These are phyloP conservation scores for Otolemur garnettii DNA, from an alignment of 2,113 vertebrate species.

Conservation along the genomic window DNA sequence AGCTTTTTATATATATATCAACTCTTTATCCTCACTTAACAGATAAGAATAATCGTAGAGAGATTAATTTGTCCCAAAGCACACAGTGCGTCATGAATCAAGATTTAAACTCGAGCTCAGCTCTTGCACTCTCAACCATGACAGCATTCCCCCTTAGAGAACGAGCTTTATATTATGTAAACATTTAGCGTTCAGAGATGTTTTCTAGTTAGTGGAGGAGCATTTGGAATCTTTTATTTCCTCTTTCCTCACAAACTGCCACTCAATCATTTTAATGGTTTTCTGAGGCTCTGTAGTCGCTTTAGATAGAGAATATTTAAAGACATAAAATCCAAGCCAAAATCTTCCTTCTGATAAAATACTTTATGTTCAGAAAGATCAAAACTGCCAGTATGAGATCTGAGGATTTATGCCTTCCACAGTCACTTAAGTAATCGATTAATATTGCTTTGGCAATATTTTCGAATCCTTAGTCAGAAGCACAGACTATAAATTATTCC, in stretches of 20 bases:
- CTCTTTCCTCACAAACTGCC: slow-evolving; percentile 9
- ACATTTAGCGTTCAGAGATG: not conserved
- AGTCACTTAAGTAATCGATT: not conserved
- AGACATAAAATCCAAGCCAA: slow-evolving; percentile 41
- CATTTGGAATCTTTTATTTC: slow-evolving; percentile 22
- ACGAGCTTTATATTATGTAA: slow-evolving; percentile 25
- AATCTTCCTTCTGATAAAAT: not conserved
- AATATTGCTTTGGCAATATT: not conserved
- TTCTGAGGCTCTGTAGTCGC: not conserved
- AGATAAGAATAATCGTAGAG: not conserved
- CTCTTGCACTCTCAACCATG: not conserved
- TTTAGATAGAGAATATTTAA: slow-evolving; percentile 11
- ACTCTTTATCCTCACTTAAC: not conserved
- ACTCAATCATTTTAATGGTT: not conserved
- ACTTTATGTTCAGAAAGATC: not conserved
- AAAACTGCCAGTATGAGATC: not conserved
- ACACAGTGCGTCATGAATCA: not conserved
- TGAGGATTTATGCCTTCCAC: not conserved
- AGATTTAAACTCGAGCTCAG: not conserved
- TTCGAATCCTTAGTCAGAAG: slow-evolving; percentile 44
- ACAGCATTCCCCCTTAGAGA: not conserved
- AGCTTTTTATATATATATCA: not conserved
- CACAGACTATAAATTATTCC: not conserved
- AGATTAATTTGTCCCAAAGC: not conserved
- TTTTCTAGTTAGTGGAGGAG: not conserved